Base-by-base conservation (phyloP, 1,140 invertebrate genomes). In the Habropoda laboriosa region DNA sequence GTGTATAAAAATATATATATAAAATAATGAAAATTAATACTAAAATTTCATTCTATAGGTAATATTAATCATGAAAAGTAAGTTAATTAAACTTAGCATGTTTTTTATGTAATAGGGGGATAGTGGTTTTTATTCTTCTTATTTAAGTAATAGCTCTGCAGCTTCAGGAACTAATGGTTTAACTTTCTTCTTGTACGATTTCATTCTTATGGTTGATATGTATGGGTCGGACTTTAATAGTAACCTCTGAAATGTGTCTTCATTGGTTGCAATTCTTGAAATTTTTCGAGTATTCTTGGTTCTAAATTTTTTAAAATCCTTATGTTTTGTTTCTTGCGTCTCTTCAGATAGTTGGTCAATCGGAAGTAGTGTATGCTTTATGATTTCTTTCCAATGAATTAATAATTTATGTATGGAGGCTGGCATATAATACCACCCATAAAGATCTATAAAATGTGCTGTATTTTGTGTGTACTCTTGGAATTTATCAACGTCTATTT, bases 341-440 rank as follows among this genome's bases (percentile, higher is more conserved):
- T 71, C 45, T 38, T 45, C 61, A 27, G 24, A 64, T 10, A 64
- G 12, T 63, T 63, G 18, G 7, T 21, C 60, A 63, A 63, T 63
- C 7, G 60, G 60, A 0, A 63, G 38, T 42, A 63, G n/a, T 42
- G 60, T 38, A 32, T 40, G 3, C 12, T 40, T n/a, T 42, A 63
- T 42, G n/a, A 42, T 64, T 42, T 42, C 8, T 64, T 45, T 30
- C 24, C n/a, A n/a, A 16, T 60, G 42, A 27, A 64, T 64, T 64
- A 64, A 45, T 27, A 55, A 27, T 55, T 55, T 55, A 27, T 55
- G 53, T 27, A 55, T 18, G 8, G 53, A 55, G 24, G 40, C 40
- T 21, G 61, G 40, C 61, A 64, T 64, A 30, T 45, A 45, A 13
- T 58, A 58, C 55, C 55, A 58, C 2, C 13, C 27, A 58, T 58